A percentile compares a stretch with the other conserved stretches of the same genome.
Conservation (phyloP, 35 echinoderm and acorn worm species). For the Holothuria glaberrima region DNA sequence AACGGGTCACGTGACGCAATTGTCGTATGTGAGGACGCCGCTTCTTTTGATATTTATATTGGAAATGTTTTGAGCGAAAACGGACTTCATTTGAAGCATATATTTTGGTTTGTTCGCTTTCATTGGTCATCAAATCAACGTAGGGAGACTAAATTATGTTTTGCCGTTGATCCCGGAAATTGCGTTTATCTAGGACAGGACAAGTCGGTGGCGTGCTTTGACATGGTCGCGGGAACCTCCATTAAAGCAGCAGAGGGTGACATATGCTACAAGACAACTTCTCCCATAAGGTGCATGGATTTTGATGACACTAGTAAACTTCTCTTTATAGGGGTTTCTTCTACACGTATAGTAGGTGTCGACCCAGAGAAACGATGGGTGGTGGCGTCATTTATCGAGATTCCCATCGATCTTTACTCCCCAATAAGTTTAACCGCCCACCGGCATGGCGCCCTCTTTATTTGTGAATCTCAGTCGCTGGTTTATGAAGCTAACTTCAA, state of each 20-base stretch:
- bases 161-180: slow-evolving; percentile 47
- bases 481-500: slow-evolving; percentile 55
- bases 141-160: slow-evolving; percentile 31
- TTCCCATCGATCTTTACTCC: slow-evolving; percentile 22
- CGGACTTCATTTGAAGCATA: slow-evolving; percentile 21
- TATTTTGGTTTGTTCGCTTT: slow-evolving; percentile 39
- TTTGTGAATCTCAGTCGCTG: slow-evolving; percentile 42
- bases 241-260: neutral
- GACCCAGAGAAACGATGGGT: slow-evolving; percentile 36
- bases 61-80: slow-evolving; percentile 43
- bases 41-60: slow-evolving; percentile 41
- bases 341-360: slow-evolving; percentile 15
- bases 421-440: slow-evolving; percentile 25
- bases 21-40: slow-evolving; percentile 35
- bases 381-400: slow-evolving; percentile 36
- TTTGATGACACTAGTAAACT: slow-evolving; percentile 29
- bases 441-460: slow-evolving; percentile 24
- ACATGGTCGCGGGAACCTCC: slow-evolving; percentile 20
- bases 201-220: slow-evolving; percentile 31
- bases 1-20: slow-evolving; percentile 30
- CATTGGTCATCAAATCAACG: neutral
- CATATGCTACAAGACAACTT: slow-evolving; percentile 1
- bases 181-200: slow-evolving; percentile 42
- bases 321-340: slow-evolving; percentile 31
- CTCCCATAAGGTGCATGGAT: slow-evolving; percentile 33